Evolutionary conservation across 92 coral and sea anemone species (phyloP), one percentile per base, ranked within the genome.

Genomic region (Zoanthus solanderi): DNA sequence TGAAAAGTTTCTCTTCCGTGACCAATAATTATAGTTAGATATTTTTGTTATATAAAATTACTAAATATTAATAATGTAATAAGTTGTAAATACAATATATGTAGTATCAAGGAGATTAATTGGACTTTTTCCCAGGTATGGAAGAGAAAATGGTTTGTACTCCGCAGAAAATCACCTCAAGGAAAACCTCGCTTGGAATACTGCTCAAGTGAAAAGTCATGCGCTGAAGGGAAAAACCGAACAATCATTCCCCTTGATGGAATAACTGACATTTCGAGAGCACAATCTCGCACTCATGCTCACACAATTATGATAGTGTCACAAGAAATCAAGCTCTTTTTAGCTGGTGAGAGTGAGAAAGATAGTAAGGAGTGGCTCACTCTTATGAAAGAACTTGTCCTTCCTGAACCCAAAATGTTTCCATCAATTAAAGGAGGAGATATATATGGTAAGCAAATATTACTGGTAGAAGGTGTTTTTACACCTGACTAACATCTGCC

Each of bases 101-200:
- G 68, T 9, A 30, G 44, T 30, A 63, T 17, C 46, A 34, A 45
- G 28, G 44, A 73, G 17, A 17, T 34, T 45, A 28, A 12, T 60
- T 63, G 3, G 7, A 13, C 18, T 71, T 69, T 65, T 74, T 57
- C 68, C 11, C 85, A 97, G 99, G 93, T 92, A 60, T 97, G 99
- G 99, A 97, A 95, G 88, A 92, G 95, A 85, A 97, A 97, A 76
- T 97, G 97, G 97, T 97, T 97, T 91, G 97, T 97, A 45, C 85
- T 97, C 60, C 84, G 99, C 58, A 90, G 99, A 42, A 96, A 88
- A 83, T 95, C 99, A 23, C 83, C 92, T 4, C 88, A 94, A 31
- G 99, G 98, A 14, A 87, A 90, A 74, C 79, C 99, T 47, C 92
- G 99, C 66, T 89, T 97, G 50, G 99, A 97, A 76, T 97, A 93